Conservation (phyloP, 2,888 invertebrate species). For the Euzophera pinguis region DNA sequence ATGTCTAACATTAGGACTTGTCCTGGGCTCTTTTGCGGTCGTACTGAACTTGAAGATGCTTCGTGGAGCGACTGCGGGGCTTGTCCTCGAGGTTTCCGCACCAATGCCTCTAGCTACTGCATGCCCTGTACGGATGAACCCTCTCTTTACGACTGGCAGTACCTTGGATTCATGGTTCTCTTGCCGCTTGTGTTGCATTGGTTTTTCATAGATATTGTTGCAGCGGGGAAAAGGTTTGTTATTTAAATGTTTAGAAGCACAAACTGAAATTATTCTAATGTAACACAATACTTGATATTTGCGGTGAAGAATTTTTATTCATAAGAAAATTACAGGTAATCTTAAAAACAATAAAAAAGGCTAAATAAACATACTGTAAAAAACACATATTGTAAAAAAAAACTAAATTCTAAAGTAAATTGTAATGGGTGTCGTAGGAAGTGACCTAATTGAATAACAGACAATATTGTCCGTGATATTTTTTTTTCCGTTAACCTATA, state of each 20-base stretch:
- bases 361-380: no score
- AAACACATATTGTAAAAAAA: no score
- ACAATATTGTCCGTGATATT: no score
- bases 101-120: constrained; percentile 87
- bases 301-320: no score
- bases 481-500: no score
- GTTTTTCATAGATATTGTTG: constrained; percentile 93
- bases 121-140: constrained; percentile 86
- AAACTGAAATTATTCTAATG: no score
- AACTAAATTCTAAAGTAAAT: no score
- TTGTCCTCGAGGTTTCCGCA: constrained; percentile 90
- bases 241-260: background rate
- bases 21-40: constrained; percentile 92
- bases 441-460: no score
- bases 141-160: constrained; percentile 94
- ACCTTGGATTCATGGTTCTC: constrained; percentile 95
- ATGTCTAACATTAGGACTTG: constrained; percentile 78
- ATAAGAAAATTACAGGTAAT: no score
- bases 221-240: constrained; percentile 84
- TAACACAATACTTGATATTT: no score
- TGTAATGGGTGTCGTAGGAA: no score
- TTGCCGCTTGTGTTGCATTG: constrained; percentile 93
- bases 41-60: constrained; percentile 82
- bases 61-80: constrained; percentile 90
- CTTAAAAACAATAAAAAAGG: no score